Conservation (phyloP, 1,140 invertebrate species). For the Paraescarpia echinospica region DNA sequence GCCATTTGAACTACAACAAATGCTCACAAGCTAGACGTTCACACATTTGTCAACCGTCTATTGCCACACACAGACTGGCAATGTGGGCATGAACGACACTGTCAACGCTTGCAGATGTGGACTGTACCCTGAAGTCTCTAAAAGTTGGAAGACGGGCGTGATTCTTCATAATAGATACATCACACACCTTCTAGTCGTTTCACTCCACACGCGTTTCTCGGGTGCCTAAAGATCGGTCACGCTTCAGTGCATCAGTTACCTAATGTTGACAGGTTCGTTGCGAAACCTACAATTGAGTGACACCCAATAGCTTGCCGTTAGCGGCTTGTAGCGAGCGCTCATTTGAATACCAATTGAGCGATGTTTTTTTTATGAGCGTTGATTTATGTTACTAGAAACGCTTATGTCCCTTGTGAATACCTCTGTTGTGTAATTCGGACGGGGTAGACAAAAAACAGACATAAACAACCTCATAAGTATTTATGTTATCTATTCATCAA, state of each 20-base stretch:
- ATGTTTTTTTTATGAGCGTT: background rate
- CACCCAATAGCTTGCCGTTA: background rate
- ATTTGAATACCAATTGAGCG: background rate
- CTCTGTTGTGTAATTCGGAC: too few relatives aligned
- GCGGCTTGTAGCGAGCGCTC: background rate
- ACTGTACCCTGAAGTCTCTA: background rate
- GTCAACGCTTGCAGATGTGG: too few relatives aligned
- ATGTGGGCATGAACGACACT: background rate
- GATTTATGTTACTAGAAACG: background rate
- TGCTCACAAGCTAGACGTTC: background rate
- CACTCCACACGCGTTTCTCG: background rate
- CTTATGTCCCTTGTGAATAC: too few relatives aligned
- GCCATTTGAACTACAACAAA: background rate
- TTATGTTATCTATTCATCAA: too few relatives aligned
- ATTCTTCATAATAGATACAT: background rate
- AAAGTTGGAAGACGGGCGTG: background rate
- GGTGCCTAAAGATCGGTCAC: background rate
- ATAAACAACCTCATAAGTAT: too few relatives aligned
- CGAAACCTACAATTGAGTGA: background rate
- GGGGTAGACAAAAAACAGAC: too few relatives aligned
- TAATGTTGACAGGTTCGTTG: background rate
- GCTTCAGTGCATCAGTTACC: background rate
- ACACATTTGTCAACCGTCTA: background rate
- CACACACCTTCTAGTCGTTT: background rate
- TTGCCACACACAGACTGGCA: background rate